Evolutionary conservation across 2,888 invertebrate species (phyloP).

Genomic region (Drosophila helvetica): DNA sequence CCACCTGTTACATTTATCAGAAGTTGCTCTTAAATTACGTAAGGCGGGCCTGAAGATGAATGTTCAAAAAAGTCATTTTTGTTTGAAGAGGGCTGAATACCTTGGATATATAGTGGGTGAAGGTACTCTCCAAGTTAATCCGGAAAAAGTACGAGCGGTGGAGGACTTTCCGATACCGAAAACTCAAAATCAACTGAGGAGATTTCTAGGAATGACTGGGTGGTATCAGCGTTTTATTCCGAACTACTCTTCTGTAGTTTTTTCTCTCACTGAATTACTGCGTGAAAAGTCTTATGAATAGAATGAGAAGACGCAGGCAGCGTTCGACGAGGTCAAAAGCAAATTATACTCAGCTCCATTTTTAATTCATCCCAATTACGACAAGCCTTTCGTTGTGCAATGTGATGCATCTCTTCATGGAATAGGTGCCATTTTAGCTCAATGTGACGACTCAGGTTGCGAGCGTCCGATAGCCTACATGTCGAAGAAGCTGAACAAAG

Average conservation of each 20-base stretch:
- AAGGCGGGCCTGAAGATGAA: too few species aligned
- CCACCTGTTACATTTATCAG: too few species aligned
- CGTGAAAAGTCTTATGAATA: neutral
- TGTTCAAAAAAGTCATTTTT: neutral
- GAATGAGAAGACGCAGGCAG: too few species aligned
- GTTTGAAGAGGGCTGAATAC: neutral
- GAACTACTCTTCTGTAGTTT: neutral
- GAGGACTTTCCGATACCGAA: constrained; percentile 1
- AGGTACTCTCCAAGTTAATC: neutral
- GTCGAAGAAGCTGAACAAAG: constrained; percentile 24
- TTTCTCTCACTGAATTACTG: constrained; percentile 5
- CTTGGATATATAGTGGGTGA: neutral
- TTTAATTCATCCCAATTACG: constrained; percentile 1
- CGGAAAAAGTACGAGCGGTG: neutral
- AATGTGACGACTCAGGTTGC: constrained; percentile 8
- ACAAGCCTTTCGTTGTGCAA: constrained; percentile 9
- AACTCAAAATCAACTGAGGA: constrained; percentile 1
- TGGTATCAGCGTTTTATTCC: constrained; percentile 22
- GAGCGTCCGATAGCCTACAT: constrained; percentile 19
- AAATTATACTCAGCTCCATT: too few species aligned
- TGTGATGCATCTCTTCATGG: constrained; percentile 4
- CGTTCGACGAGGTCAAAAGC: too few species aligned
- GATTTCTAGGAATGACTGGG: constrained; percentile 9
- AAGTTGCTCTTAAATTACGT: too few species aligned
- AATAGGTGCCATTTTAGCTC: neutral